Evolutionary conservation across 2,888 invertebrate species (phyloP).

Genomic region (Nemoura dubitans): DNA sequence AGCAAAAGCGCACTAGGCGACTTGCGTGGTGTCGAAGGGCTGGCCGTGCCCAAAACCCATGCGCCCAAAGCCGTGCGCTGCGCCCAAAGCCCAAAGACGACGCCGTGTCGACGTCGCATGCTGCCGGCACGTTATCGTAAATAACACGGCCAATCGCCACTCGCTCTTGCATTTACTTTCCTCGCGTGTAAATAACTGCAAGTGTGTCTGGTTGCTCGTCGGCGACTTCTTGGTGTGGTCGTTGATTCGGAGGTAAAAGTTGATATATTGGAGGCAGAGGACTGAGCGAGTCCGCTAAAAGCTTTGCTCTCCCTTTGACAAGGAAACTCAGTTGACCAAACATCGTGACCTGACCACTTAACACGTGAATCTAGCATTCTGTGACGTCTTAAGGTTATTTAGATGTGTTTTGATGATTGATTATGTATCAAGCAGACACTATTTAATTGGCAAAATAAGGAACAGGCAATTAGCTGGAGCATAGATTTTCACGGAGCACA

Average conservation of each 20-base stretch:
- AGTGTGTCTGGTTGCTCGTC: background rate
- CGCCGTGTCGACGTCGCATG: background rate
- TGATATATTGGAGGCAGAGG: background rate
- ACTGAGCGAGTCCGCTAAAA: background rate
- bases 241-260: background rate
- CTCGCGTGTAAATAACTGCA: background rate
- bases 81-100: background rate
- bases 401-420: background rate
- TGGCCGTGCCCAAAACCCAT: background rate
- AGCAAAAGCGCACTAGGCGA: background rate
- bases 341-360: conserved; percentile 24
- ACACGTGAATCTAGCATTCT: background rate
- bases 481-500: background rate
- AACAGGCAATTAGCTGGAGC: background rate
- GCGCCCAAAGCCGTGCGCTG: background rate
- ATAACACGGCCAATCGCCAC: background rate
- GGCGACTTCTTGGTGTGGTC: background rate
- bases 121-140: background rate
- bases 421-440: background rate
- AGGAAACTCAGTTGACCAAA: background rate
- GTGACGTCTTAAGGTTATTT: background rate
- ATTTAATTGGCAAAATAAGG: background rate
- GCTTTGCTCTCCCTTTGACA: background rate
- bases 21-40: background rate
- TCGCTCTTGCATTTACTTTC: background rate